Evolutionary conservation across 1,140 invertebrate genomes (phyloP), one percentile per base, ranked within the genome.

Genomic region (Heliconius nattereri): DNA sequence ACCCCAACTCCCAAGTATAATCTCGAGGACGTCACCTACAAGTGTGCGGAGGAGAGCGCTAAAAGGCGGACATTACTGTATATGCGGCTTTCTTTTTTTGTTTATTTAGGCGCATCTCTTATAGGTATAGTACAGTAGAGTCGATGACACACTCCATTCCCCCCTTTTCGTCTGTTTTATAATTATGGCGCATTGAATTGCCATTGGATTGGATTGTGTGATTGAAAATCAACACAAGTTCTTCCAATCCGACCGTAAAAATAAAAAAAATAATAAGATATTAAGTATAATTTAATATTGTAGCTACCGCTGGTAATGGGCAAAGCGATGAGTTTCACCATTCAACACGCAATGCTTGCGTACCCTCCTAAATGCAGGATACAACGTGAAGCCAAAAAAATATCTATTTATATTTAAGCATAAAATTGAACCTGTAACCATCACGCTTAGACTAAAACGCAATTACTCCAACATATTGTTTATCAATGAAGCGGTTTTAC

Each of bases 61-160:
- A 66, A 29, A 73, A 73, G 72, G n/a, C 26, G 26, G 72, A 45
- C 45, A 45, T 73, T 29, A 23, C 45, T 73, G n/a, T 73, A 45
- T 40, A 73, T 73, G 26, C 9, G 60, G 20, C 20, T 23, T 26
- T 66, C n/a, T 29, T 29, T 29, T n/a, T 66, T 66, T 66, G 60
- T 66, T 66, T 66, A 29, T 23, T 66, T 66, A 6, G 9, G 6
- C 60, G 11, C 8, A 26, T 26, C 57, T 26, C 3, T 1, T 1
- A 16, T 26, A 23, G 19, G 2, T 66, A 16, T 13, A 66, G 23
- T 23, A 23, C 3, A 0, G 19, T 52, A 52, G 7, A 5, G 13
- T 45, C 19, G 19, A 20, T 52, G 11, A 66, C 3, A 26, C 13
- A 26, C 13, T 29, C 23, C 26, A 11, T 66, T 66, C 13, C 1